Percentiles rank a stretch among this genome's conserved stretches.
These are phyloP conservation scores for Astur gentilis DNA, from an alignment of 2,113 vertebrate species.

Conservation along the genomic window DNA sequence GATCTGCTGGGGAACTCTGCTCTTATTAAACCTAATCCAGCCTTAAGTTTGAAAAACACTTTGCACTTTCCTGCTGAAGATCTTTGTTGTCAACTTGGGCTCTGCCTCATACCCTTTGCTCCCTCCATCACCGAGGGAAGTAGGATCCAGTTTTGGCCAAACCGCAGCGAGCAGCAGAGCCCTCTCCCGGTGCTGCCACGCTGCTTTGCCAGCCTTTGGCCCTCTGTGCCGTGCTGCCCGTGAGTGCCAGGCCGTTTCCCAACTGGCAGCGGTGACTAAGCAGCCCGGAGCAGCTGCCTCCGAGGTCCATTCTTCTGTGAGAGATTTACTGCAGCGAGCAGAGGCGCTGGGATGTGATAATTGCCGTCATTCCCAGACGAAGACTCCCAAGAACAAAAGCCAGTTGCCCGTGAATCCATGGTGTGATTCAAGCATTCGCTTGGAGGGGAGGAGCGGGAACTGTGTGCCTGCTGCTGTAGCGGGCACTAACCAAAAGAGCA, in stretches of 20 bases:
- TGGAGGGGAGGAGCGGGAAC: constrained; percentile 1
- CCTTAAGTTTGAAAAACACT: not conserved
- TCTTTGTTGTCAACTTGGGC: not conserved
- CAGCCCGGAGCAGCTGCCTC: constrained; percentile 22
- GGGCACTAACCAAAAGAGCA: not conserved
- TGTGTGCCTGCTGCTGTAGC: constrained; percentile 2
- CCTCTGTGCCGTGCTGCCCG: accelerated
- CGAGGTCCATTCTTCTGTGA: constrained; percentile 22
- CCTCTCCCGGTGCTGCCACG: not conserved
- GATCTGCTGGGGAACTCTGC: not conserved
- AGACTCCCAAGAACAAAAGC: constrained; percentile 53
- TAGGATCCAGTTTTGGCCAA: not conserved
- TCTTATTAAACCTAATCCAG: not conserved
- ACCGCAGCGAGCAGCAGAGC: not conserved
- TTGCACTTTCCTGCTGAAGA: not conserved
- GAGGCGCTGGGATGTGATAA: constrained; percentile 27
- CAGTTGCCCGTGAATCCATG: constrained; percentile 42
- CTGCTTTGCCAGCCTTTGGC: not conserved
- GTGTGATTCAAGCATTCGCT: constrained; percentile 33
- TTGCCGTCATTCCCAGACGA: constrained; percentile 10
- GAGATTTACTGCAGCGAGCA: constrained; percentile 56
- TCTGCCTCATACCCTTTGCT: not conserved
- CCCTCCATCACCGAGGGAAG: not conserved
- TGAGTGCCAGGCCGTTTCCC: not conserved
- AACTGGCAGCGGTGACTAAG: not conserved